Percentiles rank a stretch among this genome's conserved stretches.
These are phyloP conservation scores for Malacosoma neustria DNA, from an alignment of 2,888 invertebrate genomes.

Conservation along the genomic window DNA sequence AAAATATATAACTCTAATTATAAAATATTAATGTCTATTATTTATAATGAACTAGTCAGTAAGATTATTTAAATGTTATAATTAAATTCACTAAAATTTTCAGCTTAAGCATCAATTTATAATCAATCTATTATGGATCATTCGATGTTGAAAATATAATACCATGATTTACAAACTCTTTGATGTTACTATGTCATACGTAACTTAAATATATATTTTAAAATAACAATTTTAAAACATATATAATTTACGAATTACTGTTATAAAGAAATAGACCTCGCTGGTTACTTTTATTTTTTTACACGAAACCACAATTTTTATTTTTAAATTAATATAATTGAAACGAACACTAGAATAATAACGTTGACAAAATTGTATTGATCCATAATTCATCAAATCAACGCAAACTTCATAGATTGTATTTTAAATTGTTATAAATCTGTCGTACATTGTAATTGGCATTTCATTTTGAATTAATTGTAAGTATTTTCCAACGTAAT, in stretches of 20 bases:
- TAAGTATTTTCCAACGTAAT: slow-evolving; percentile 36
- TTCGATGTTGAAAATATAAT: slow-evolving; percentile 2
- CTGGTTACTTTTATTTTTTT: too few species aligned
- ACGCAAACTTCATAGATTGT: too few species aligned
- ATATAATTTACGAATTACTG: too few species aligned
- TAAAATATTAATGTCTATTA: slow-evolving; percentile 23
- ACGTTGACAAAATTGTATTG: background rate
- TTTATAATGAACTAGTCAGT: slow-evolving; percentile 61
- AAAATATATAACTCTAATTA: too few species aligned
- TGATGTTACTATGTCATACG: background rate
- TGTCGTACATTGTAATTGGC: slow-evolving; percentile 67
- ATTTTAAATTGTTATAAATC: slow-evolving; percentile 20
- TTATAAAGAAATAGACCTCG: too few species aligned
- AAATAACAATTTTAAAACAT: too few species aligned
- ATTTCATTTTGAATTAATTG: slow-evolving; percentile 47
- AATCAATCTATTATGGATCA: slow-evolving; percentile 2
- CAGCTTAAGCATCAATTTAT: slow-evolving; percentile 11
- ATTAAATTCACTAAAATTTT: too few species aligned
- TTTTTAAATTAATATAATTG: too few species aligned
- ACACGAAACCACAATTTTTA: too few species aligned
- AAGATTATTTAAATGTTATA: slow-evolving; percentile 36
- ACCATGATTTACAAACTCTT: background rate
- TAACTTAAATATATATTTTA: too few species aligned
- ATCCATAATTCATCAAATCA: too few species aligned
- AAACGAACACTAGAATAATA: too few species aligned